Evolutionary conservation across 2,888 invertebrate genomes (phyloP).

Genomic region (Yponomeuta evonymella): DNA sequence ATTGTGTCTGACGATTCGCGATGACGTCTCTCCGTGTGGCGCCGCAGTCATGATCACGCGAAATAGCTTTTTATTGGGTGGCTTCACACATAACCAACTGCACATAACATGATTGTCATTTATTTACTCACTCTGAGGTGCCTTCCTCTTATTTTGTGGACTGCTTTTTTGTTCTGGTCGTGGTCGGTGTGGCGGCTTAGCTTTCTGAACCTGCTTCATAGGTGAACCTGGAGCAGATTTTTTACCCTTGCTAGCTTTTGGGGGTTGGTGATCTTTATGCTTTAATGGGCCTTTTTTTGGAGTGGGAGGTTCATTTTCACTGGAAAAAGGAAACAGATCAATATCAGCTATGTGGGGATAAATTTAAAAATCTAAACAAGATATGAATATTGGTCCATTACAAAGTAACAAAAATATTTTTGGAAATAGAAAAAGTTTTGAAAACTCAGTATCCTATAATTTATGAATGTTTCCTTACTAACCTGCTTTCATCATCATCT

Average conservation of each 20-base stretch:
- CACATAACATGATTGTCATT: background rate
- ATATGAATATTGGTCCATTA: background rate
- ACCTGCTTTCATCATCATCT: constrained; percentile 3
- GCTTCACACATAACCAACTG: background rate
- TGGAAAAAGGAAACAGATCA: constrained; percentile 22
- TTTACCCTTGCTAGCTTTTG: constrained; percentile 16
- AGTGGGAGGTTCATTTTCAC: constrained; percentile 28
- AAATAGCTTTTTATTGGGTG: background rate
- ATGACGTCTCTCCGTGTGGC: too few relatives aligned
- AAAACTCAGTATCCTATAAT: too few relatives aligned
- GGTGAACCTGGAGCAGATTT: background rate
- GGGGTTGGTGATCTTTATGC: constrained; percentile 13
- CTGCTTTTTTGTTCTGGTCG: background rate
- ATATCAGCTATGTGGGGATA: constrained; percentile 3
- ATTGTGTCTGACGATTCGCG: background rate
- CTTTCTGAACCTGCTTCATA: background rate
- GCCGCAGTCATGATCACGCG: background rate
- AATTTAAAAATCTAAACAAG: too few relatives aligned
- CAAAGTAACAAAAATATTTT: constrained; percentile 14
- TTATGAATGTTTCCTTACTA: background rate
- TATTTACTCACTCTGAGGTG: constrained; percentile 13
- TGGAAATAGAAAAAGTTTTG: too few relatives aligned
- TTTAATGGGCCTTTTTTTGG: constrained; percentile 12
- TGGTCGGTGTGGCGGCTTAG: background rate
- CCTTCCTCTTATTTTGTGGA: constrained; percentile 5